Conservation (phyloP, 1,140 invertebrate genomes). For the Plodia interpunctella region DNA sequence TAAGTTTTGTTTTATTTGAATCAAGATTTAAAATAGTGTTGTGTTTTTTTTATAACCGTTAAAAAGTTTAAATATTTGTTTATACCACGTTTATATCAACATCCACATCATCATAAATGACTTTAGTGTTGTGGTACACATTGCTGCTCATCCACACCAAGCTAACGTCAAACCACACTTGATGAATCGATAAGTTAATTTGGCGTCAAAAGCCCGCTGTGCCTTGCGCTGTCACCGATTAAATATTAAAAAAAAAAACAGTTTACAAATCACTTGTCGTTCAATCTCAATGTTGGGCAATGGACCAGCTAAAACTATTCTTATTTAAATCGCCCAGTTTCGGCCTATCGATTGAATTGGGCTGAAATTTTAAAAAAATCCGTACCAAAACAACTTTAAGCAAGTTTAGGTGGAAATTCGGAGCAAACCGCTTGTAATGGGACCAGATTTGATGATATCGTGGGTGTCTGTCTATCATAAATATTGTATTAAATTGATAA, state of each 20-base stretch:
- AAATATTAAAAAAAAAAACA: constrained; percentile 9
- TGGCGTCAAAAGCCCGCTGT: constrained; percentile 31
- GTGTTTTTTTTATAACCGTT: too few relatives aligned
- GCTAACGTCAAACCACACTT: not conserved
- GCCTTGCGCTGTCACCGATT: constrained; percentile 17
- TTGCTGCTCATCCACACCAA: constrained; percentile 26
- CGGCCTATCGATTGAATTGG: too few relatives aligned
- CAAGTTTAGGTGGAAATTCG: too few relatives aligned
- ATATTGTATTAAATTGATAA: not conserved
- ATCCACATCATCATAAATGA: too few relatives aligned
- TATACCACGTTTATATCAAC: too few relatives aligned
- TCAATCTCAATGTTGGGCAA: not conserved
- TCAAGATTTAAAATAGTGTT: not conserved
- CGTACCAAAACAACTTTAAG: too few relatives aligned
- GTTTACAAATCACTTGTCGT: not conserved
- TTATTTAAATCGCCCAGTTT: too few relatives aligned
- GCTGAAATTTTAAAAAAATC: too few relatives aligned
- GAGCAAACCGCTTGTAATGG: too few relatives aligned
- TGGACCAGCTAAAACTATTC: too few relatives aligned
- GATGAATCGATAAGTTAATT: constrained; percentile 37
- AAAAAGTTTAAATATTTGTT: too few relatives aligned
- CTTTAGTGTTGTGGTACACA: too few relatives aligned
- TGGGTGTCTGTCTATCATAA: not conserved
- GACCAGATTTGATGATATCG: not conserved
- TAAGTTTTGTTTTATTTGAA: not conserved